phyloP scores from a whole-genome alignment of 2,888 invertebrate genomes.

The Cloeon dipterum region DNA sequence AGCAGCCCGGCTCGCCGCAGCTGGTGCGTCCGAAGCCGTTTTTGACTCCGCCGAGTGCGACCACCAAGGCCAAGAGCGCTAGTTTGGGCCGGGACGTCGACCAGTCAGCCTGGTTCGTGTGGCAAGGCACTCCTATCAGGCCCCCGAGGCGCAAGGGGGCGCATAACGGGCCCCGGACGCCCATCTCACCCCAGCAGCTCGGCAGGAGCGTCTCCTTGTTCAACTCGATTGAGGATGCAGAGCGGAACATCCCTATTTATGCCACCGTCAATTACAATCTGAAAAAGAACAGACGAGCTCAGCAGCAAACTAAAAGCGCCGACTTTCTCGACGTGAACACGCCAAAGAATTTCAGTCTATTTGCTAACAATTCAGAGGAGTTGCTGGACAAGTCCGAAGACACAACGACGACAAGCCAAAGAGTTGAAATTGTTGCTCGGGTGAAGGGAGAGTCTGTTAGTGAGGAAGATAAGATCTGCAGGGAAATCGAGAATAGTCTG shows the following conservation, averaged over 20 bases:
- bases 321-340: too few relatives aligned
- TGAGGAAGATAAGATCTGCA: too few relatives aligned
- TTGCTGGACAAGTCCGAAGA: too few relatives aligned
- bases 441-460: too few relatives aligned
- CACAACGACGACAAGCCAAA: too few relatives aligned
- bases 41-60: background rate
- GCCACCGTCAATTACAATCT: constrained; percentile 8
- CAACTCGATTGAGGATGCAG: background rate
- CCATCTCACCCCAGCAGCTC: background rate
- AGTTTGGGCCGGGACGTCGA: constrained; percentile 2
- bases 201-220: background rate
- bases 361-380: too few relatives aligned
- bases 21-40: background rate
- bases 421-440: too few relatives aligned
- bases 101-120: background rate
- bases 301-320: background rate
- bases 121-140: background rate
- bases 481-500: too few relatives aligned
- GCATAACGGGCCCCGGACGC: background rate
- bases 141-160: constrained; percentile 4
- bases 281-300: constrained; percentile 7
- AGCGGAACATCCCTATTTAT: constrained; percentile 7
- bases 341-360: too few relatives aligned
- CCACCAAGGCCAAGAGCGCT: background rate
- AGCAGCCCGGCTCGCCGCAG: constrained; percentile 1